Base-by-base conservation (phyloP, 2,113 vertebrate genomes). In the Bucco capensis region DNA sequence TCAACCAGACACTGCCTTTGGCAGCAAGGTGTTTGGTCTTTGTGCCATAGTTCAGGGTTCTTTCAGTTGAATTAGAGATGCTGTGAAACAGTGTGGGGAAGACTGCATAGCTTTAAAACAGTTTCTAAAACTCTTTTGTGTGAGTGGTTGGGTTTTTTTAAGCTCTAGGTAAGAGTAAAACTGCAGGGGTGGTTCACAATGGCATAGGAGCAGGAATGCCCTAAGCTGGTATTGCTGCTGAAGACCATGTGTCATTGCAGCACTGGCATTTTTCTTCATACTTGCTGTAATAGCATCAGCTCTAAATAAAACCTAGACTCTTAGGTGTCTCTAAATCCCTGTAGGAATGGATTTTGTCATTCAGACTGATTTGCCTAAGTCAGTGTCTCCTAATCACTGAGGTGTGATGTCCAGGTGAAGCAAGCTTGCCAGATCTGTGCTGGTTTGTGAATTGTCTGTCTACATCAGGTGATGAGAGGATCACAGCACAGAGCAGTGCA, bases 211-310 rank as follows among this genome's bases (percentile, higher is more conserved):
- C 24, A 47, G 53, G 65, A 69, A 21, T 53, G 23, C 28, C 19
- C 31, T 51, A 8, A 33, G 56, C 19, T 50, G 56, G 4, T 66
- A 3, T 14, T 42, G 72, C 54, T 80, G 31, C 64, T 62, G 33
- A 54, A 50, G 35, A 38, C 69, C 13, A 0, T 1, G 10, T 51
- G 2, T 19, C n/a, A 2, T 10, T 27, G n/a, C 42, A 19, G 21
- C 27, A 31, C 15, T 58, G 50, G 30, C 5, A 2, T 66, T 60
- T 65, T 65, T n/a, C 50, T 71, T 53, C 22, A 3, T 66, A 38
- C 18, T 70, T 2, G 0, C 38, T 72, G 19, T 27, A 17, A n/a
- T 47, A 60, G 12, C 33, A 6, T 80, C 12, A 56, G 24, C 24
- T 73, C 10, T 58, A 35, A 57, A 9, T 69, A 35, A 40, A 83